Base-by-base conservation (phyloP, 2,113 vertebrate species). In the Hemibagrus wyckioides region DNA sequence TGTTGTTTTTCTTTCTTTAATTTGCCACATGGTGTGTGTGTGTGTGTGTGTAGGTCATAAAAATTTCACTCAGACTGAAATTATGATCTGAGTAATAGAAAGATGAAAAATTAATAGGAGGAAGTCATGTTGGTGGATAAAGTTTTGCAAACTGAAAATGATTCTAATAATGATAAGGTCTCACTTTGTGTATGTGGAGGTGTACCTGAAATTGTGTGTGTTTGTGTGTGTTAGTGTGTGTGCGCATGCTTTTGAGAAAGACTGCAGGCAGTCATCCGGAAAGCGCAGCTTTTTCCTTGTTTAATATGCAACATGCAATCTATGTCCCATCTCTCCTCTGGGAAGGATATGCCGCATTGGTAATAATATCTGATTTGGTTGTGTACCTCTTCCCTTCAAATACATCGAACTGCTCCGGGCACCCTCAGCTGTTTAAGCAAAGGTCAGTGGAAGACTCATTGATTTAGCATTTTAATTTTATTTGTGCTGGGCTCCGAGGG, bases 401-500 rank as follows among this genome's bases (percentile, higher is more conserved):
- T 89, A 91, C 91, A 89, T 90, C 79, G 83, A 90, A 90, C 87
- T 84, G 88, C 92, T 90, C 54, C 85, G 86, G 89, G 88, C 90
- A 86, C 82, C 85, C 83, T 84, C 81, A 57, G 88, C 88, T 90
- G 91, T 91, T 92, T 90, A 92, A 91, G 89, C 90, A 92, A 93
- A 93, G 92, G 92, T 93, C 92, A 93, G 86, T 84, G 87, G 89
- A 90, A 91, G 86, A 91, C 88, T 90, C 91, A 92, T 93, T 91
- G 92, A 93, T 93, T 92, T 89, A 92, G 92, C 91, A 92, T 92
- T 92, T 92, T 87, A 91, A 92, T 93, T 92, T 90, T 92, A 92
- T 92, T 93, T 93, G 91, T 89, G 91, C 84, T 52, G 65, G 54
- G 82, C 90, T 92, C 91, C 91, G 83, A 92, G 83, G 90, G 91